Percentiles rank a stretch among this genome's conserved stretches.
Evolutionary conservation across 2,113 vertebrate genomes (phyloP).

Genomic region (Blennius ocellaris): DNA sequence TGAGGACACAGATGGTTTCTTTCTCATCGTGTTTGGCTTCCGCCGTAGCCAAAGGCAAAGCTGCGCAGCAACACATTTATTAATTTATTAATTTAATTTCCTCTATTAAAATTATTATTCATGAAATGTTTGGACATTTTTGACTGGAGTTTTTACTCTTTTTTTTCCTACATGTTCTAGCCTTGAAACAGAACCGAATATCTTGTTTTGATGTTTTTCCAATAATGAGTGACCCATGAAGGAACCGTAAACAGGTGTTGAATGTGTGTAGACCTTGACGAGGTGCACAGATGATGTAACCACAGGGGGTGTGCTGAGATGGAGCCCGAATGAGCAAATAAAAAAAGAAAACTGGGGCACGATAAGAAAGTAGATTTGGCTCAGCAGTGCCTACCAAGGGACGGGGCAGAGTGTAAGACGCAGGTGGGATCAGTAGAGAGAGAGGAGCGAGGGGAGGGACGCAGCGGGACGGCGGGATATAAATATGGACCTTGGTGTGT

Average conservation of each 20-base stretch:
- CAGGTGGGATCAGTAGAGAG: constrained; percentile 10
- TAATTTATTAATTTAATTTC: background rate
- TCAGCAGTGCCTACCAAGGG: background rate
- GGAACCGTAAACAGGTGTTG: constrained; percentile 45
- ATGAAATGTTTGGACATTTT: background rate
- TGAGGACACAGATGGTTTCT: constrained; percentile 52
- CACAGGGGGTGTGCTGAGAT: background rate
- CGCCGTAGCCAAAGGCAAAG: background rate
- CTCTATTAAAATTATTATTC: background rate
- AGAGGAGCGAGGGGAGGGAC: background rate
- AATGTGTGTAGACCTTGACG: constrained; percentile 43
- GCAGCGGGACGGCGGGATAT: constrained; percentile 30
- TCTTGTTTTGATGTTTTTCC: constrained; percentile 3
- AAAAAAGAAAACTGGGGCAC: constrained; percentile 7
- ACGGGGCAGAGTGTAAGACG: background rate
- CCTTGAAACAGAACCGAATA: background rate
- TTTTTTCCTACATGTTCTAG: background rate
- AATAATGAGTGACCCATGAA: constrained; percentile 40
- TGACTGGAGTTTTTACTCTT: background rate
- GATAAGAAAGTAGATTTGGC: constrained; percentile 29
- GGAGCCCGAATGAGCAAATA: constrained; percentile 7
- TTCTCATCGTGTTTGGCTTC: constrained; percentile 53
- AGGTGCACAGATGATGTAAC: constrained; percentile 27
- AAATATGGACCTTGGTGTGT: constrained; percentile 50
- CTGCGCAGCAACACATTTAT: background rate